phyloP scores from a whole-genome alignment of 2,888 invertebrate genomes.

The Pseudococcus jackbeardsleyi region DNA sequence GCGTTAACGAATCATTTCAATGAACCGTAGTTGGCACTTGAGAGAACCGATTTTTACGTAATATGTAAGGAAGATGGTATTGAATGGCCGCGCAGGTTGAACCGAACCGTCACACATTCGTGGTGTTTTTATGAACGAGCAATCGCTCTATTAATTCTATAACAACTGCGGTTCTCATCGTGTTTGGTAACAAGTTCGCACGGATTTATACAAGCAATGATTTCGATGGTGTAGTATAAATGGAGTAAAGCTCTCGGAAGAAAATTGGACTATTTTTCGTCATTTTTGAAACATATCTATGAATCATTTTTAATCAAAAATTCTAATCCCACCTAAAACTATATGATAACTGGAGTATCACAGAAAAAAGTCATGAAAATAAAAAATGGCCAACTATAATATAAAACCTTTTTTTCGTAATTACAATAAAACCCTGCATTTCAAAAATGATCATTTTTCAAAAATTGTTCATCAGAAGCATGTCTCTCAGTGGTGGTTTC shows the following conservation, averaged over 20 bases:
- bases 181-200: slow-evolving; percentile 15
- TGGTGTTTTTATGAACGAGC: not conserved
- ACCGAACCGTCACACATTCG: not conserved
- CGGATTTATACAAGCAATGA: slow-evolving; percentile 7
- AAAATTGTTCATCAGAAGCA: no score
- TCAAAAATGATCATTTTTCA: no score
- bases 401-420: no score
- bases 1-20: not conserved
- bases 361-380: no score
- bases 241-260: not conserved
- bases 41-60: not conserved
- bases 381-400: no score
- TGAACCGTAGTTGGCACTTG: not conserved
- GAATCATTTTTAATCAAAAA: no score
- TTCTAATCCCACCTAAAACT: no score
- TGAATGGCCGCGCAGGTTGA: not conserved
- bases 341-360: no score
- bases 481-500: no score
- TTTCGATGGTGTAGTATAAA: not conserved
- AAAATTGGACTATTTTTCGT: not conserved
- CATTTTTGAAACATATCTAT: no score
- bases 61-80: not conserved
- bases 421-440: no score
- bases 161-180: not conserved
- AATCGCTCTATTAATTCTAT: not conserved